Evolutionary conservation across 2,888 invertebrate species (phyloP), one percentile per base, ranked within the genome.

Genomic region (Oscheius myriophilus): DNA sequence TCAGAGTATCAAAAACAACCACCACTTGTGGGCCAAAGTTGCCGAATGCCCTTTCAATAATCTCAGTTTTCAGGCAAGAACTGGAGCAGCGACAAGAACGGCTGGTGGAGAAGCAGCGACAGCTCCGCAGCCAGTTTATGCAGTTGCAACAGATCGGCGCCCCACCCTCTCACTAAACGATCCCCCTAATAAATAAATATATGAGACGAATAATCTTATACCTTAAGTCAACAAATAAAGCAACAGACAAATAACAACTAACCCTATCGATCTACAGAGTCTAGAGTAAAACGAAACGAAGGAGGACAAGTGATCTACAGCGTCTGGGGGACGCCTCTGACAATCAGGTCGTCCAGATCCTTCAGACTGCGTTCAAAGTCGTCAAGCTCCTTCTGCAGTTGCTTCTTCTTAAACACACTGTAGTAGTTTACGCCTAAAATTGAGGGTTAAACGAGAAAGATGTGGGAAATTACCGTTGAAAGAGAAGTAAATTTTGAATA

Each of bases 401-500:
- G 83, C 39, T 78, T 79, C 64, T 81, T 78, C 69, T 84, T 80
- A 71, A 82, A 82, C 4, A 80, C 78, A 41, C 67, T 72, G 73
- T 85, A 85, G 73, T 81, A 85, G 65, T 73, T 76, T 57, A 82
- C 79, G 52, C 84, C 83, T 71, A 67, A 59, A 70, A 75, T 12
- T 33, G 33, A 33, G 33, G 33, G 9, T 33, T 6, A 45, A 21
- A 43, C 6, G 6, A 57, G 1, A 6, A 52, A 1, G 14, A 7
- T 46, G 21, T 43, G 39, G 12, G 14, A 51, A 55, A 68, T 42
- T 14, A 78, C 78, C 78, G 67, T 78, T 78, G 65, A 80, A 78
- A 41, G 76, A 73, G 70, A 80, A 80, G 42, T 80, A 71, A 69
- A 80, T 77, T 69, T 84, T 85, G 75, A 85, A 81, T 46, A 85